Conservation (phyloP, 2,113 vertebrate genomes). For the Scomber japonicus region DNA sequence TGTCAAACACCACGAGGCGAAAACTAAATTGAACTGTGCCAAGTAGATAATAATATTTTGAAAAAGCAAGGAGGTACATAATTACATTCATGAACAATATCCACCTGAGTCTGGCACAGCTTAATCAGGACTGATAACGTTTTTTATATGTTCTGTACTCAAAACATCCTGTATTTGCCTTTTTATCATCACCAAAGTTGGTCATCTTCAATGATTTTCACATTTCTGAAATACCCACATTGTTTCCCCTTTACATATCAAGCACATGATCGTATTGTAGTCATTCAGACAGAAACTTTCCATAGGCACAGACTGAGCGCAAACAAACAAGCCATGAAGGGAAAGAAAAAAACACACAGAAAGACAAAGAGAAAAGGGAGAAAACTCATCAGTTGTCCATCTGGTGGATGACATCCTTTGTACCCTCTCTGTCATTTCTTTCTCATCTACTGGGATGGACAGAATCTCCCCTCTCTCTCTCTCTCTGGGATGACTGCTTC, state of each 20-base stretch:
- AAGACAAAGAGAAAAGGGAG: constrained; percentile 73
- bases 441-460: constrained; percentile 85
- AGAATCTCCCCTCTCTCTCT: constrained; percentile 77
- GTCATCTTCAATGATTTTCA: constrained; percentile 64
- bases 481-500: constrained; percentile 84
- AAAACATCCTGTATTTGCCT: constrained; percentile 49
- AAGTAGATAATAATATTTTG: constrained; percentile 73
- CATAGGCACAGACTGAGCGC: constrained; percentile 73
- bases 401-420: constrained; percentile 87
- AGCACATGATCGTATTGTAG: constrained; percentile 68
- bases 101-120: constrained; percentile 51
- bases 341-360: constrained; percentile 47
- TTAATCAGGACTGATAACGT: constrained; percentile 67
- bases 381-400: constrained; percentile 87
- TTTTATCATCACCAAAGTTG: constrained; percentile 67
- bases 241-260: constrained; percentile 67
- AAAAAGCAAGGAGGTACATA: constrained; percentile 59
- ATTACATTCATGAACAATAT: constrained; percentile 74
- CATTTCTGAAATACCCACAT: constrained; percentile 51
- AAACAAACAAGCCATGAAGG: constrained; percentile 82
- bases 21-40: constrained; percentile 74
- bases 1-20: constrained; percentile 68
- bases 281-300: constrained; percentile 80
- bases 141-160: constrained; percentile 49
- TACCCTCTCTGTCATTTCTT: constrained; percentile 86